These are phyloP conservation scores for Tetrapedia diversipes DNA, from an alignment of 2,888 invertebrate genomes.

Conservation along the genomic window DNA sequence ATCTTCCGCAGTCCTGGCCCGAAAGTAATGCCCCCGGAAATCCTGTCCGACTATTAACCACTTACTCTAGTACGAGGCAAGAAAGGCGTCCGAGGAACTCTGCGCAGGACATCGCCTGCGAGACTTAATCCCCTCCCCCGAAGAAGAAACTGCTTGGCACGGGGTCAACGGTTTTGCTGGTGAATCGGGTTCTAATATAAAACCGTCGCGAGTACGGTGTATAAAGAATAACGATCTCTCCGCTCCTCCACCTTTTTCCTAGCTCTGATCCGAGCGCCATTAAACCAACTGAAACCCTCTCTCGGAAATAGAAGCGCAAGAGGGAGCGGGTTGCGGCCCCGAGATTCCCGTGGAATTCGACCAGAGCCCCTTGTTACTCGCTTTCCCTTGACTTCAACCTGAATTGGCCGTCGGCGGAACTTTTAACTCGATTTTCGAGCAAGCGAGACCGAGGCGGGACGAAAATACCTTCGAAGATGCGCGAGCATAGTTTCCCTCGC, in stretches of 20 bases:
- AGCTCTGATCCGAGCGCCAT: constrained; percentile 3
- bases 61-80: constrained; percentile 13
- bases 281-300: constrained; percentile 10
- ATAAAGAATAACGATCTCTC: constrained; percentile 32
- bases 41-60: constrained; percentile 18
- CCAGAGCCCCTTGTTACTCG: neutral
- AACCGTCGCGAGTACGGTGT: constrained; percentile 32
- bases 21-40: constrained; percentile 20
- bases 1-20: neutral
- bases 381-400: constrained; percentile 12
- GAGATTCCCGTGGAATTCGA: constrained; percentile 8
- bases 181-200: constrained; percentile 38
- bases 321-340: neutral
- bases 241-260: neutral
- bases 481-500: constrained; percentile 1
- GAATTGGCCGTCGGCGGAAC: constrained; percentile 11
- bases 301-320: constrained; percentile 7
- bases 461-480: neutral
- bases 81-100: constrained; percentile 8
- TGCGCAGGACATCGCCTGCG: neutral
- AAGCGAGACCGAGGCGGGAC: neutral
- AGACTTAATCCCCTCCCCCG: constrained; percentile 38
- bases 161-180: constrained; percentile 51
- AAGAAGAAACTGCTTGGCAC: constrained; percentile 48
- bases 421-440: constrained; percentile 15